Percentiles rank a stretch among this genome's conserved stretches.
phyloP scores from a whole-genome alignment of 2,888 invertebrate genomes.

The Germaria angustata region DNA sequence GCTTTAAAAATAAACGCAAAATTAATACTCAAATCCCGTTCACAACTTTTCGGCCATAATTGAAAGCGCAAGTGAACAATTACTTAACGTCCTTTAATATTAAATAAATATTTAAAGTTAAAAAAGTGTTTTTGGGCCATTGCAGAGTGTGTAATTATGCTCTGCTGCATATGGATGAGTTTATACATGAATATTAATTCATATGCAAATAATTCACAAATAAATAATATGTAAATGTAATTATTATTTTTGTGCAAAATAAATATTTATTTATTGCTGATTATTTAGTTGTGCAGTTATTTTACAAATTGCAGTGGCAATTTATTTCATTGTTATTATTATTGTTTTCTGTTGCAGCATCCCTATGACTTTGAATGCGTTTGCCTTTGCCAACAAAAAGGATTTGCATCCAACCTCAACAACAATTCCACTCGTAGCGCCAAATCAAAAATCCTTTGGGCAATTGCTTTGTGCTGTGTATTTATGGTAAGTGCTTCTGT shows the following conservation, averaged over 20 bases:
- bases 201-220: neutral
- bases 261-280: conserved; percentile 27
- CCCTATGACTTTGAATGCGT: conserved; percentile 45
- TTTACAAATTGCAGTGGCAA: neutral
- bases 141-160: no score
- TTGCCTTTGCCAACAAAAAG: conserved; percentile 75
- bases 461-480: conserved; percentile 84
- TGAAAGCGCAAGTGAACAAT: no score
- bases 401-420: conserved; percentile 74
- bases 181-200: neutral
- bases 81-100: no score
- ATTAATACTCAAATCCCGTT: no score
- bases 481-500: conserved; percentile 84
- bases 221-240: conserved; percentile 8
- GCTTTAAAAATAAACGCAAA: no score
- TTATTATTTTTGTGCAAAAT: conserved; percentile 12
- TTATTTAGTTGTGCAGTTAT: conserved; percentile 44
- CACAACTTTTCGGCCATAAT: no score
- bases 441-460: conserved; percentile 84
- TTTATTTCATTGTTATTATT: neutral
- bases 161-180: no score
- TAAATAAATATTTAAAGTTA: no score
- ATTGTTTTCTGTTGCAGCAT: conserved; percentile 19
- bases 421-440: conserved; percentile 80
- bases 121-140: no score